Conservation (phyloP, 1,140 invertebrate genomes). For the Thrips palmi region DNA sequence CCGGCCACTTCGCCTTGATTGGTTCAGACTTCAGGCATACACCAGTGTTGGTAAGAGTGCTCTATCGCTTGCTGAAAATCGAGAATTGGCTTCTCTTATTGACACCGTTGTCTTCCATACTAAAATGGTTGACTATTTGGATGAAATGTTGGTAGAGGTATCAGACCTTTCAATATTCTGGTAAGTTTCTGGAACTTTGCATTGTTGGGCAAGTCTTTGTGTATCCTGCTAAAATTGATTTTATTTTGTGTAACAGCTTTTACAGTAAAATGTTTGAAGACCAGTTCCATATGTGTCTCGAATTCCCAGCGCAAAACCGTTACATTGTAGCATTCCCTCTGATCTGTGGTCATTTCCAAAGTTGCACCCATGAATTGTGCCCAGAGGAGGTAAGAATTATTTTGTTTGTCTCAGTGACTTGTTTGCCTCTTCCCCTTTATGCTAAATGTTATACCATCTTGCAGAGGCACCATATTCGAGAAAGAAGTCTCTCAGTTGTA, state of each 20-base stretch:
- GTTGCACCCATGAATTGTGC: constrained; percentile 93
- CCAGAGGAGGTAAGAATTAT: constrained; percentile 65
- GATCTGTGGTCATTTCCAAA: constrained; percentile 95
- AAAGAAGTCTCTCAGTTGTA: constrained; percentile 87
- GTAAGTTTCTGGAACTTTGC: constrained; percentile 22
- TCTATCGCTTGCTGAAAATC: constrained; percentile 68
- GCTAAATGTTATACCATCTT: constrained; percentile 8
- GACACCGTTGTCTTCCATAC: constrained; percentile 95
- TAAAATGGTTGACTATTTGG: constrained; percentile 96
- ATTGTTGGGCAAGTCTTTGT: constrained; percentile 1
- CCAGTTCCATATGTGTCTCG: constrained; percentile 95
- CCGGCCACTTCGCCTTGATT: constrained; percentile 83
- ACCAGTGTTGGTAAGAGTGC: constrained; percentile 70
- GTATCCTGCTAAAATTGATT: constrained; percentile 5
- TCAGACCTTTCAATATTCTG: constrained; percentile 94
- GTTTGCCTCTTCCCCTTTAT: background rate
- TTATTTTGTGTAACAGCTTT: constrained; percentile 38
- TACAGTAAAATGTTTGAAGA: constrained; percentile 95
- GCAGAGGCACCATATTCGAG: constrained; percentile 80
- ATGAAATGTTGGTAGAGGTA: constrained; percentile 90
- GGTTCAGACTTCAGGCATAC: constrained; percentile 92
- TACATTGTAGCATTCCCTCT: constrained; percentile 95
- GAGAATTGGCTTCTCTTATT: constrained; percentile 73
- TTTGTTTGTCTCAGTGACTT: background rate
- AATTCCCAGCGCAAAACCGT: constrained; percentile 93